Evolutionary conservation across 2,797 vertebrate genomes (phyloP).

Genomic region (Leptodactylus fallax): DNA sequence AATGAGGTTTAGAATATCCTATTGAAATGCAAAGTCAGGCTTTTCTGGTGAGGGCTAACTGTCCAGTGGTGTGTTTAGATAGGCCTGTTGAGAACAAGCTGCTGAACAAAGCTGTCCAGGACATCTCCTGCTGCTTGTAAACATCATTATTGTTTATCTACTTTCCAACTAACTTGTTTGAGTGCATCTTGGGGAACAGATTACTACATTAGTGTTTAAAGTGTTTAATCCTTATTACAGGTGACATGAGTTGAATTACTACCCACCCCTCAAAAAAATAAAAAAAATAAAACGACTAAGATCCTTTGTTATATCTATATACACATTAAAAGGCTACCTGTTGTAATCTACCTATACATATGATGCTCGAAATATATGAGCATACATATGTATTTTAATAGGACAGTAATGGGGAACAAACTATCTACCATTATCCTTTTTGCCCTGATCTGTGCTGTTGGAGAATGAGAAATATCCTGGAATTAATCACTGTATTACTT

Average conservation of each 20-base stretch:
- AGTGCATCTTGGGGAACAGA: conserved; percentile 68
- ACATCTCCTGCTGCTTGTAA: conserved; percentile 71
- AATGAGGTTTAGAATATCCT: conserved; percentile 56
- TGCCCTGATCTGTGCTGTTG: too few species aligned
- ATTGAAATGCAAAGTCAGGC: conserved; percentile 63
- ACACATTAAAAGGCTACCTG: too few species aligned
- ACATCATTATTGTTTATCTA: conserved; percentile 71
- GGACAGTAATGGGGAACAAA: too few species aligned
- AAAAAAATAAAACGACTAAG: neutral
- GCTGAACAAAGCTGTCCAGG: conserved; percentile 73
- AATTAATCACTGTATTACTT: too few species aligned
- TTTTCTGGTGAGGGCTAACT: conserved; percentile 67
- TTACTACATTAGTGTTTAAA: conserved; percentile 69
- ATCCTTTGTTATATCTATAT: too few species aligned
- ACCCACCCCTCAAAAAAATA: neutral
- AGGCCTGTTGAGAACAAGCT: conserved; percentile 66
- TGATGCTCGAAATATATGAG: too few species aligned
- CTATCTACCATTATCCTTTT: too few species aligned
- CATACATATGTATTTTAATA: too few species aligned
- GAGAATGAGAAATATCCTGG: too few species aligned
- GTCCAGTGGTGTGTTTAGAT: conserved; percentile 63
- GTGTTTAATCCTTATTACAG: conserved; percentile 56
- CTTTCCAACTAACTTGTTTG: conserved; percentile 65
- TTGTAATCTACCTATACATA: too few species aligned
- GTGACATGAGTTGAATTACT: neutral